Evolutionary conservation across 2,113 vertebrate species (phyloP).

Genomic region (Smithornis capensis): DNA sequence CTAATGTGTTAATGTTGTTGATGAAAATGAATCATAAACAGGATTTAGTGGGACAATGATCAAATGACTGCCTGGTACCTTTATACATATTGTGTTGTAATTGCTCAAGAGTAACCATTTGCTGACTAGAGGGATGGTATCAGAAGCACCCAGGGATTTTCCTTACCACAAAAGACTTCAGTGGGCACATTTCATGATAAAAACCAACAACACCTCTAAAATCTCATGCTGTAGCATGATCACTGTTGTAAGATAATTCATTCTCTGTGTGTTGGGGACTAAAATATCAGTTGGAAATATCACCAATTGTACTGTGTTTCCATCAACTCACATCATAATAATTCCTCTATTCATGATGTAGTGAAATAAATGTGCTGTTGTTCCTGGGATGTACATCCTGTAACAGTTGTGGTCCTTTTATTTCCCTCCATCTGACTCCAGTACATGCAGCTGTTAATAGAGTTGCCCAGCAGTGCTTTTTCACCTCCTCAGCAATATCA

Average conservation of each 20-base stretch:
- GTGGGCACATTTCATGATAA: neutral
- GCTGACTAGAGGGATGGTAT: neutral
- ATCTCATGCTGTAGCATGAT: neutral
- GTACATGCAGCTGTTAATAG: neutral
- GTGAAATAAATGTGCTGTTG: neutral
- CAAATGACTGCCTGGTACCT: neutral
- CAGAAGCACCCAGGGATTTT: neutral
- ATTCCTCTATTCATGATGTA: neutral
- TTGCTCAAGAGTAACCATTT: too few relatives aligned
- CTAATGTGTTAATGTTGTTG: neutral
- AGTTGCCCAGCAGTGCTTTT: neutral
- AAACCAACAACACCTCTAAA: neutral
- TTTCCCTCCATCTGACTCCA: neutral
- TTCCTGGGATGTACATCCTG: neutral
- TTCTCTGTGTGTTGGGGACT: neutral
- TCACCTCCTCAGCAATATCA: neutral
- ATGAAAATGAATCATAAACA: neutral
- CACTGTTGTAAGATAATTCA: neutral
- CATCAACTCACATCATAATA: neutral
- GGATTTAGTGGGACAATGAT: neutral
- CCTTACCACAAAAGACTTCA: neutral
- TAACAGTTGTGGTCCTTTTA: neutral
- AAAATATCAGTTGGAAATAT: neutral
- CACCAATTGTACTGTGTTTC: too few relatives aligned
- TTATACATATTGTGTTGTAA: accelerated